Evolutionary conservation across 2,888 invertebrate species (phyloP).

Genomic region (Arrhopalites spinosus): DNA sequence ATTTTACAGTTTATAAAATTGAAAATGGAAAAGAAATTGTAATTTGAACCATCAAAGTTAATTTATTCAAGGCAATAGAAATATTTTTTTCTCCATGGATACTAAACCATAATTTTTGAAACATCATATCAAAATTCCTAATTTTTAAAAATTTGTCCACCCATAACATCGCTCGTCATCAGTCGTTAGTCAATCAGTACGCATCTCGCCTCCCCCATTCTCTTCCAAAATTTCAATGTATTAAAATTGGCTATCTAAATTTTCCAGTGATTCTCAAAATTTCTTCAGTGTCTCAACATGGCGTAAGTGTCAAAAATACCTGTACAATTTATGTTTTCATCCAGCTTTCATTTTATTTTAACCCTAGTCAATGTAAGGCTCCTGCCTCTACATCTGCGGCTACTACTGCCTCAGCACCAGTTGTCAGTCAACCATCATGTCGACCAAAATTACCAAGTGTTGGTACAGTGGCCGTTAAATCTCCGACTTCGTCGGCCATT

Average conservation of each 20-base stretch:
- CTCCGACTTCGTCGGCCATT: not conserved
- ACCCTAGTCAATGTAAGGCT: too few species aligned
- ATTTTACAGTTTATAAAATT: too few species aligned
- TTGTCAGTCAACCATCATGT: not conserved
- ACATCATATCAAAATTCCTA: too few species aligned
- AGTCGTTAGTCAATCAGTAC: not conserved
- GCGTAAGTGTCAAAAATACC: not conserved
- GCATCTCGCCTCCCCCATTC: too few species aligned
- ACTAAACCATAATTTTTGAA: too few species aligned
- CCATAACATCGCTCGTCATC: too few species aligned
- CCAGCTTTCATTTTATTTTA: not conserved
- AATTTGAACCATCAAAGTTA: not conserved
- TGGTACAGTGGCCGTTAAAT: not conserved
- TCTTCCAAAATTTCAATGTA: not conserved
- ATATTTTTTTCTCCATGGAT: too few species aligned
- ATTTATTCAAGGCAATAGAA: too few species aligned
- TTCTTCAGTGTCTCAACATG: not conserved
- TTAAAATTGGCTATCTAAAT: too few species aligned
- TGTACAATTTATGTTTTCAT: not conserved
- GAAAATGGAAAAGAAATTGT: too few species aligned
- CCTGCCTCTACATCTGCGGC: too few species aligned
- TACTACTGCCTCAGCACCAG: not conserved
- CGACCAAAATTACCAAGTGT: not conserved
- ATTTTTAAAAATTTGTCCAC: too few species aligned
- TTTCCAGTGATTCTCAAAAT: not conserved